Evolutionary conservation across 2,888 invertebrate genomes (phyloP).

Genomic region (Ochropleura plecta): DNA sequence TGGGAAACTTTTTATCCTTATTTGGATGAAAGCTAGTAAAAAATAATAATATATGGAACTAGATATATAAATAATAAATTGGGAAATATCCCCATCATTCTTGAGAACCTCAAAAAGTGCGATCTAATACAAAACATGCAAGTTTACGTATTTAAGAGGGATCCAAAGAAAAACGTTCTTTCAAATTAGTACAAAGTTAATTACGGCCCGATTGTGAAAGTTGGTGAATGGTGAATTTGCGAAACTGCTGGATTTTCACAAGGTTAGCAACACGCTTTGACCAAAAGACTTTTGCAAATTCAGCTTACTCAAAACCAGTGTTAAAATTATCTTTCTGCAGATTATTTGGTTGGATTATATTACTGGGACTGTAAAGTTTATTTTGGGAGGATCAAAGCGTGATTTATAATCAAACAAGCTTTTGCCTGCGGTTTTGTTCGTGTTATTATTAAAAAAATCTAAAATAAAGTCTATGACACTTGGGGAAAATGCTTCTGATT

Average conservation of each 20-base stretch:
- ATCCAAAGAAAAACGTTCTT: conserved; percentile 32
- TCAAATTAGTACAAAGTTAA: conserved; percentile 53
- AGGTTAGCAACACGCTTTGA: conserved; percentile 21
- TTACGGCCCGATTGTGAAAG: conserved; percentile 36
- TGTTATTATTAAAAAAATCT: background rate
- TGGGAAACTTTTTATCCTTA: too few relatives aligned
- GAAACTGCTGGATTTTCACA: conserved; percentile 16
- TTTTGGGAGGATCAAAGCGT: background rate
- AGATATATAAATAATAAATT: too few relatives aligned
- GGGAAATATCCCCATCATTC: background rate
- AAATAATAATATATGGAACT: too few relatives aligned
- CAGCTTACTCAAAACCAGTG: conserved; percentile 1
- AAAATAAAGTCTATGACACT: background rate
- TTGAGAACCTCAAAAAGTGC: background rate
- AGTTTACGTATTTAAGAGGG: background rate
- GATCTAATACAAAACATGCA: background rate
- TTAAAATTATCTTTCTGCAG: conserved; percentile 4
- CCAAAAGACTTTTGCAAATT: conserved; percentile 13
- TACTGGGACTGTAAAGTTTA: conserved; percentile 5
- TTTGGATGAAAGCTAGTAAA: too few relatives aligned
- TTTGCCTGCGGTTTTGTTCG: background rate
- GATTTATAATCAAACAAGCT: background rate
- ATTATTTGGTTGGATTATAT: conserved; percentile 16
- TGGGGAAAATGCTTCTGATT: background rate
- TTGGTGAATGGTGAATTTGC: conserved; percentile 18